phyloP scores from a whole-genome alignment of 2,888 invertebrate species.

The Mythimna lalbum region DNA sequence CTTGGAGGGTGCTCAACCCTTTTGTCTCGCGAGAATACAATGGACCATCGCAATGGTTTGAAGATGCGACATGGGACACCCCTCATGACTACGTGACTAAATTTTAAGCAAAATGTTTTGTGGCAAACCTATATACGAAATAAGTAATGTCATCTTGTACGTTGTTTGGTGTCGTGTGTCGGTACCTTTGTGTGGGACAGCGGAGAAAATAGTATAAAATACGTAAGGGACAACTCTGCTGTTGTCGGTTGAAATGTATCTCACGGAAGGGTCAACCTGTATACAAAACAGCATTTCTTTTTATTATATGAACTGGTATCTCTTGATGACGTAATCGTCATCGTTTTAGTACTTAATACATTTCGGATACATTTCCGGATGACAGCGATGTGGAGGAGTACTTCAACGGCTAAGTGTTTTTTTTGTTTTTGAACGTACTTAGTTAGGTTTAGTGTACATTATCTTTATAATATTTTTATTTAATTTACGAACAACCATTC shows the following conservation, averaged over 20 bases:
- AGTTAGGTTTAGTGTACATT: no score
- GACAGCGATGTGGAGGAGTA: no score
- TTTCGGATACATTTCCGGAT: background rate
- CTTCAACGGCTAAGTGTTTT: no score
- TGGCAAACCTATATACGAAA: slow-evolving; percentile 80
- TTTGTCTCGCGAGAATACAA: slow-evolving; percentile 89
- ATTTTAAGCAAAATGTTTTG: slow-evolving; percentile 88
- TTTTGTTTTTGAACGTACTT: no score
- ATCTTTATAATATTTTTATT: no score
- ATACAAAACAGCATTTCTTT: background rate
- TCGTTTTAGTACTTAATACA: background rate
- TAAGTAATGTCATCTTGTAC: slow-evolving; percentile 85
- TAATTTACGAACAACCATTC: no score
- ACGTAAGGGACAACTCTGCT: slow-evolving; percentile 5
- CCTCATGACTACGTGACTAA: slow-evolving; percentile 87
- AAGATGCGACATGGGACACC: slow-evolving; percentile 88
- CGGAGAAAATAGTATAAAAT: slow-evolving; percentile 40
- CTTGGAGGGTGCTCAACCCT: slow-evolving; percentile 85
- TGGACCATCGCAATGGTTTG: slow-evolving; percentile 87
- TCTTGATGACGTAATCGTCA: background rate
- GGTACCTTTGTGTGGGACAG: slow-evolving; percentile 54
- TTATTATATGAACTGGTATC: background rate
- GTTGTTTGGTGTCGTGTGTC: slow-evolving; percentile 73
- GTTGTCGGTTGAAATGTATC: slow-evolving; percentile 17
- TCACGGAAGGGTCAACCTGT: background rate